Base-by-base conservation (phyloP, 2,113 vertebrate species). In the Micronisus gabar region DNA sequence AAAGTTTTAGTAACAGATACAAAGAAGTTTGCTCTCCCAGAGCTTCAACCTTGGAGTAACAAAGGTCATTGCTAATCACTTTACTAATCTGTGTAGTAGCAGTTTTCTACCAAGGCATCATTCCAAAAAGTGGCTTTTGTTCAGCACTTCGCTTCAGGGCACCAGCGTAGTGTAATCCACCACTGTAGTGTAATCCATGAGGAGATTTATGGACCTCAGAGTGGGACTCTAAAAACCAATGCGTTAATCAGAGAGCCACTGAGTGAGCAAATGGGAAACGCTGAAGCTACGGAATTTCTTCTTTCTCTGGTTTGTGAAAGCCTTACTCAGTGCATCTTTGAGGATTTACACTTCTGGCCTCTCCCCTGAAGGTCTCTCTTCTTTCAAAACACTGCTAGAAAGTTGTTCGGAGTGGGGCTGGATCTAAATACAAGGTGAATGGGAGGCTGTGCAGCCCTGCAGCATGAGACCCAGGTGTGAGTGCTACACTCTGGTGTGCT, bases 181-280 rank as follows among this genome's bases (percentile, higher is more conserved):
- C n/a, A n/a, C n/a, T n/a, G 15, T 34, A 52, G n/a, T 63, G 43
- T 66, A 81, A 95, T 62, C 38, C 36, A 2, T 59, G 52, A 76
- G 56, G 74, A 94, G 81, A 94, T 96, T 95, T 96, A 96, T 71
- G 76, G 52, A 91, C 65, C 61, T 93, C 81, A 52, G 41, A 91
- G 86, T 65, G 76, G 43, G 63, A 68, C 40, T 87, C 30, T 81
- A 91, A 89, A 93, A 86, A 73, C 8, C 34, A 53, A n/a, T 23
- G 53, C 52, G 38, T 84, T 96, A 95, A 96, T 94, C 73, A 81
- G 32, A 4, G 13, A 87, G 30, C 18, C 74, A 85, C 76, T 81
- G 76, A 79, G 66, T 52, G 66, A 95, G 73, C 76, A 93, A 94
- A 79, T 52, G 20, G 43, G 52, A 95, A 95, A 79, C 79, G 76